These are phyloP conservation scores for Beaufortia kweichowensis DNA, from an alignment of 2,113 vertebrate species.

Conservation along the genomic window DNA sequence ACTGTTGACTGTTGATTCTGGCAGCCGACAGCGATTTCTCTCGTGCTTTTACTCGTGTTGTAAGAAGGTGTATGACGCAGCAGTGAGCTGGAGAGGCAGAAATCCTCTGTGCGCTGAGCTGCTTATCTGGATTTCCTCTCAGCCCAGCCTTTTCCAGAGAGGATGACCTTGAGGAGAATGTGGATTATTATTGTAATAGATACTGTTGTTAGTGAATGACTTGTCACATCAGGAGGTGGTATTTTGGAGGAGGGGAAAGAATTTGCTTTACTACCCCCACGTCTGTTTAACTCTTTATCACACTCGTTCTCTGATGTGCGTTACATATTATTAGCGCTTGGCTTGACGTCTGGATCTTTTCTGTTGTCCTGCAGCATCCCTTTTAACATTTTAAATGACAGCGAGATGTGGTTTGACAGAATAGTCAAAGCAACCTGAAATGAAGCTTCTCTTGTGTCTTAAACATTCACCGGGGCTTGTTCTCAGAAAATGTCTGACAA, in stretches of 20 bases:
- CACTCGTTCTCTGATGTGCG: slow-evolving; percentile 2
- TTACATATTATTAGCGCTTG: slow-evolving; percentile 29
- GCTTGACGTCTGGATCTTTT: slow-evolving; percentile 51
- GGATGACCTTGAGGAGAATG: slow-evolving; percentile 78
- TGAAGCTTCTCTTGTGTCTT: slow-evolving; percentile 13
- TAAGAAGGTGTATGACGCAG: slow-evolving; percentile 68
- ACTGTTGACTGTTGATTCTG: slow-evolving; percentile 58
- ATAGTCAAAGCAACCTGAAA: slow-evolving; percentile 8
- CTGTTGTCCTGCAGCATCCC: not conserved
- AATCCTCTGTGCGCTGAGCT: slow-evolving; percentile 65
- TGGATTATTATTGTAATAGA: slow-evolving; percentile 76
- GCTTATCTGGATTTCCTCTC: slow-evolving; percentile 75
- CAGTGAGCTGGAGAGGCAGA: slow-evolving; percentile 56
- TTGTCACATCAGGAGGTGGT: slow-evolving; percentile 61
- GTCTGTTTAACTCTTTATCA: slow-evolving; percentile 9
- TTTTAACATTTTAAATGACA: slow-evolving; percentile 28
- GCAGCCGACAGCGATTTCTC: slow-evolving; percentile 62
- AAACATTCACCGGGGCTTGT: slow-evolving; percentile 1
- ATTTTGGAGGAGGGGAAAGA: slow-evolving; percentile 48
- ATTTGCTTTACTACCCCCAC: slow-evolving; percentile 21
- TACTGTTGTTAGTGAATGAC: slow-evolving; percentile 71
- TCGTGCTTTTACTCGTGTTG: slow-evolving; percentile 61
- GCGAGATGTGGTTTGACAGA: slow-evolving; percentile 22
- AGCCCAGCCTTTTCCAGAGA: slow-evolving; percentile 55
- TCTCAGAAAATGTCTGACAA: slow-evolving; percentile 10